phyloP scores from a whole-genome alignment of 2,113 vertebrate genomes.

The Cebus imitator region DNA sequence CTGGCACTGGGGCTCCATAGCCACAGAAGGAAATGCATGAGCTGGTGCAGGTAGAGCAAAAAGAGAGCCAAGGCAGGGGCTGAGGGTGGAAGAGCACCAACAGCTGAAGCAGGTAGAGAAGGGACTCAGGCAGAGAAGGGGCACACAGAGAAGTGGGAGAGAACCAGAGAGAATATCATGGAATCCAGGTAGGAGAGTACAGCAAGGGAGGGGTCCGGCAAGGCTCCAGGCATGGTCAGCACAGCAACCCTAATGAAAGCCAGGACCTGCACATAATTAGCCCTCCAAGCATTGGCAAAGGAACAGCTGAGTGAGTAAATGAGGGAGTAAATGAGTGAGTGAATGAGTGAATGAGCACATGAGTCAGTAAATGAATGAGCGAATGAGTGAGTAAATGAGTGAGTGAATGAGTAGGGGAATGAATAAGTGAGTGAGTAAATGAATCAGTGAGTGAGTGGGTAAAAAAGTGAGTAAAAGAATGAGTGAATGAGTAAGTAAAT shows the following conservation, averaged over 20 bases:
- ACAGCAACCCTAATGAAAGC: background rate
- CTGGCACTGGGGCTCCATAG: background rate
- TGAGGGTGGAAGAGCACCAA: background rate
- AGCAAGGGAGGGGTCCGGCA: background rate
- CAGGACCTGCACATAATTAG: too few relatives aligned
- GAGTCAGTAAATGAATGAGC: too few relatives aligned
- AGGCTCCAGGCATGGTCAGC: background rate
- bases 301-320: background rate
- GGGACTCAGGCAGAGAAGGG: background rate
- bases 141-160: background rate
- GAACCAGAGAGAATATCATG: background rate
- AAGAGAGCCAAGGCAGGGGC: background rate
- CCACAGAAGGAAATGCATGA: background rate
- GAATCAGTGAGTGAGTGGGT: fast-evolving
- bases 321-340: background rate
- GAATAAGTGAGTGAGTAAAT: too few relatives aligned
- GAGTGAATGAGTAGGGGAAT: too few relatives aligned
- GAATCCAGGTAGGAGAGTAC: too few relatives aligned
- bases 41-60: background rate
- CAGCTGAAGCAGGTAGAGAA: background rate
- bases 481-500: fast-evolving
- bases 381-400: too few relatives aligned
- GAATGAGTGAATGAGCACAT: too few relatives aligned
- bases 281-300: background rate
- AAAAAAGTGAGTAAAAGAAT: fast-evolving